These are phyloP conservation scores for Actinostola sp. DNA, from an alignment of 92 coral and sea anemone genomes.

Conservation along the genomic window DNA sequence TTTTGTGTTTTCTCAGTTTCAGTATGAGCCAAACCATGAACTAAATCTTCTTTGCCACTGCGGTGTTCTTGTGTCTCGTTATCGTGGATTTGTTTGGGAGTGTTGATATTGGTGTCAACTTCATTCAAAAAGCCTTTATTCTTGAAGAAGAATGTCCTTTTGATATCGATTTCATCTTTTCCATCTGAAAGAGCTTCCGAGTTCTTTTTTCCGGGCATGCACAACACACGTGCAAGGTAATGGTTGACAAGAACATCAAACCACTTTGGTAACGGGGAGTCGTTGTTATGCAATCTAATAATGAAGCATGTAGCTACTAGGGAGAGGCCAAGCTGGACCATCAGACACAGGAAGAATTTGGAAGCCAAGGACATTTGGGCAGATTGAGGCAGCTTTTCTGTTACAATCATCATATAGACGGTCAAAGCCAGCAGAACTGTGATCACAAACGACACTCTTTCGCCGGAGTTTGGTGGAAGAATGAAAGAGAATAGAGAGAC, in stretches of 20 bases:
- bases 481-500: conserved; percentile 64
- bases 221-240: conserved; percentile 53
- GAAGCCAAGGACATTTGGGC: conserved; percentile 69
- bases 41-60: background rate
- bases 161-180: no score
- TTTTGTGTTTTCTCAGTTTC: background rate
- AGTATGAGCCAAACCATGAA: background rate
- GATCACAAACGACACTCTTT: conserved; percentile 64
- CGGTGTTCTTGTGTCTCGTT: background rate
- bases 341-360: conserved; percentile 64
- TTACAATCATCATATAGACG: conserved; percentile 63
- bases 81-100: no score
- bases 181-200: no score
- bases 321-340: conserved; percentile 56
- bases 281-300: conserved; percentile 51
- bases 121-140: no score
- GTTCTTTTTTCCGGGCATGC: conserved; percentile 21
- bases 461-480: conserved; percentile 67
- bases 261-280: conserved; percentile 35
- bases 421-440: conserved; percentile 63
- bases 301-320: conserved; percentile 62
- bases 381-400: conserved; percentile 67
- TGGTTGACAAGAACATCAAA: conserved; percentile 39
- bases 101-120: no score
- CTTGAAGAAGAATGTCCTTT: background rate